Percentiles rank a stretch among this genome's conserved stretches.
Conservation (phyloP, 2,113 vertebrate genomes). For the Brachypodius melanocephalos region DNA sequence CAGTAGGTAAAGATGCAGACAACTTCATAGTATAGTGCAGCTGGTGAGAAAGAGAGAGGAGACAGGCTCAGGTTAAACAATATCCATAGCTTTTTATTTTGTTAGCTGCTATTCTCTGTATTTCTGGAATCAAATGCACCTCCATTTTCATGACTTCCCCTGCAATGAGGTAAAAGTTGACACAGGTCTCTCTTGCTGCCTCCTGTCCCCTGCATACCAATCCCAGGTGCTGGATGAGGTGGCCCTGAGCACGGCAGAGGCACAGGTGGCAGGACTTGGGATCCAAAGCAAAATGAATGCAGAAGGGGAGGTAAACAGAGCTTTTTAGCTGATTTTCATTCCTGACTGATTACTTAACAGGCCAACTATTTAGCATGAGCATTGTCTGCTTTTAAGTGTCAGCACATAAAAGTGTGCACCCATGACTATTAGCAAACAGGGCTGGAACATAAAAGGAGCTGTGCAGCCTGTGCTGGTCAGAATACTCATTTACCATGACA, state of each 20-base stretch:
- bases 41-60: background rate
- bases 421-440: constrained; percentile 20
- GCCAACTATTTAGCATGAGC: constrained; percentile 21
- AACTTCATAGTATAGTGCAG: background rate
- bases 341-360: constrained; percentile 11
- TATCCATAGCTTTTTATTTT: background rate
- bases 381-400: constrained; percentile 24
- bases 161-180: background rate
- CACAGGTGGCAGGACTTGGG: background rate
- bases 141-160: background rate
- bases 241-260: background rate
- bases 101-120: background rate
- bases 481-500: constrained; percentile 27
- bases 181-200: background rate
- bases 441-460: constrained; percentile 16
- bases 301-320: background rate
- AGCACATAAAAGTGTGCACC: background rate
- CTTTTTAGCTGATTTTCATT: constrained; percentile 5
- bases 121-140: background rate
- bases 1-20: background rate
- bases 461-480: background rate
- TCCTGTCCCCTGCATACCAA: background rate
- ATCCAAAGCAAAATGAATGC: background rate
- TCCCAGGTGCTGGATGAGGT: background rate
- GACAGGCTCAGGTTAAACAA: background rate